These are phyloP conservation scores for Ennomos fuscantarius DNA, from an alignment of 2,888 invertebrate genomes.

Conservation along the genomic window DNA sequence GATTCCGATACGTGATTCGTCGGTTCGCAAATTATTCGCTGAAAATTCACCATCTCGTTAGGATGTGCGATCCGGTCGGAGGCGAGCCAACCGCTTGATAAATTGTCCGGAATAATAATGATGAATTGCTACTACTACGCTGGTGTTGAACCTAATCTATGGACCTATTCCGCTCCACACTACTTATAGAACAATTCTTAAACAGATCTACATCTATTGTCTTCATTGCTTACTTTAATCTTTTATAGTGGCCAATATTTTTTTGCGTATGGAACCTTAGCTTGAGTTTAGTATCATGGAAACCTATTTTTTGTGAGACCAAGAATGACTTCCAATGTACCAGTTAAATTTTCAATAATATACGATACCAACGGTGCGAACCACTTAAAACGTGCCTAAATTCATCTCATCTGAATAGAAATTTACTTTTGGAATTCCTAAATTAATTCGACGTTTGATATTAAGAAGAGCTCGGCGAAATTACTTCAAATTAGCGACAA, in stretches of 20 bases:
- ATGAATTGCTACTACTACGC: conserved; percentile 83
- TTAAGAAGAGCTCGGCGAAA: conserved; percentile 63
- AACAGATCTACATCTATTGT: conserved; percentile 10
- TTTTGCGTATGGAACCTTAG: too few species aligned
- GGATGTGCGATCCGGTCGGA: conserved; percentile 81
- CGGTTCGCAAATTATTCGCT: conserved; percentile 84
- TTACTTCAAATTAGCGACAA: conserved; percentile 80
- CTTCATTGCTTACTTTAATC: too few species aligned
- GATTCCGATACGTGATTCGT: conserved; percentile 85
- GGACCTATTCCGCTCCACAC: conserved; percentile 59
- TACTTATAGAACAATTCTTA: conserved; percentile 25
- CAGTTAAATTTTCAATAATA: neutral
- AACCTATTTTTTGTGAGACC: too few species aligned
- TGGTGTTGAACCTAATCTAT: conserved; percentile 76
- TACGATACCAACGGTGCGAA: conserved; percentile 1
- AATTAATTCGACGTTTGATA: conserved; percentile 68
- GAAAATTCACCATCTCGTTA: conserved; percentile 86
- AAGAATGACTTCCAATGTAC: too few species aligned
- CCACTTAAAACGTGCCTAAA: conserved; percentile 22
- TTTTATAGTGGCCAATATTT: too few species aligned
- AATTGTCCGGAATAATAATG: conserved; percentile 86
- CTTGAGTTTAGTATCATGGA: too few species aligned
- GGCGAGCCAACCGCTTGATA: conserved; percentile 84
- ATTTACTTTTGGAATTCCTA: conserved; percentile 39
- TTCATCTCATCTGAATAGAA: conserved; percentile 24